These are phyloP conservation scores for Diarsia dahlii DNA, from an alignment of 2,888 invertebrate genomes.

Conservation along the genomic window DNA sequence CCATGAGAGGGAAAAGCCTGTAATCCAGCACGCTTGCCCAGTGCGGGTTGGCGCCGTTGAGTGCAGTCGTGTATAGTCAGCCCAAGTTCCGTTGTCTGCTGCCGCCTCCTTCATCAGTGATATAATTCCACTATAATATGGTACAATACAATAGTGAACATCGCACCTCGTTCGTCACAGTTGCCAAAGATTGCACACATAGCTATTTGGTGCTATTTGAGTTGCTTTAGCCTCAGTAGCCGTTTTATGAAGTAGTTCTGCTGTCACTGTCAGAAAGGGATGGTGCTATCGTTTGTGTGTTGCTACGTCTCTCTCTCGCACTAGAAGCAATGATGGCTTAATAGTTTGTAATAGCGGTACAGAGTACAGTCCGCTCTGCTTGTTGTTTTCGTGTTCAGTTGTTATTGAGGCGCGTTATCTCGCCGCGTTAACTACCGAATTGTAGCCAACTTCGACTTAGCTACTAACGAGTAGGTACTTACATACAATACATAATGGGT, in stretches of 20 bases:
- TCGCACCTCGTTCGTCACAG: not conserved
- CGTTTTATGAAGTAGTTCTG: not conserved
- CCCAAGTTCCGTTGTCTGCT: not conserved
- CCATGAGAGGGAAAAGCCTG: no score
- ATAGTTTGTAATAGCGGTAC: not conserved
- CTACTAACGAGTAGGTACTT: not conserved
- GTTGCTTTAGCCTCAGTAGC: not conserved
- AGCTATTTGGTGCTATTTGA: not conserved
- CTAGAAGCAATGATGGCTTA: not conserved
- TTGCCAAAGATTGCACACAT: not conserved
- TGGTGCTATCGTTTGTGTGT: not conserved
- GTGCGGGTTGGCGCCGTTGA: no score
- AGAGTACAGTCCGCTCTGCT: not conserved
- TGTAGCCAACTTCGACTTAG: conserved; percentile 14
- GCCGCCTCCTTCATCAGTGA: not conserved
- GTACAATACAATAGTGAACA: no score
- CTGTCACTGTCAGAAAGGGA: not conserved
- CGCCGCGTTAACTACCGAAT: conserved; percentile 22
- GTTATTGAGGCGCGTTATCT: conserved; percentile 45
- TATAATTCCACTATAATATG: not conserved
- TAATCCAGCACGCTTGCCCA: no score
- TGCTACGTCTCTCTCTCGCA: not conserved
- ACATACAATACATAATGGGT: not conserved
- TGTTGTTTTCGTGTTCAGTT: conserved; percentile 26
- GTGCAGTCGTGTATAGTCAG: not conserved